Conservation (phyloP, 2,113 vertebrate genomes). For the Macroglossus sobrinus region DNA sequence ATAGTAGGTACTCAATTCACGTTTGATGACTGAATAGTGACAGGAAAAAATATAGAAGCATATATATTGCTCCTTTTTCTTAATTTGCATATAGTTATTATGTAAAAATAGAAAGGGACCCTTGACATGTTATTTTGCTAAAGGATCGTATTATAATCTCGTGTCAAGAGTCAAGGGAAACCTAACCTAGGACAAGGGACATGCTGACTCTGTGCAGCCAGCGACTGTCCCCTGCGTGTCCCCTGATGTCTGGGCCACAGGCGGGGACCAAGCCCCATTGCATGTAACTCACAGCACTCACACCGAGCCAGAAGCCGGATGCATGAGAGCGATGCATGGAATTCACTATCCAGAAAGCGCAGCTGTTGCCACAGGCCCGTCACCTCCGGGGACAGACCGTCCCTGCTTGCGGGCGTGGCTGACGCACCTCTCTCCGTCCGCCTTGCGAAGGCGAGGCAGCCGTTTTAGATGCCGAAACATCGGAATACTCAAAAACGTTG, state of each 20-base stretch:
- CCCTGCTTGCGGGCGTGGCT: not conserved
- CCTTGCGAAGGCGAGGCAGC: not conserved
- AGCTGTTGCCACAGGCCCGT: too few relatives aligned
- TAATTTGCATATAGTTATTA: not conserved
- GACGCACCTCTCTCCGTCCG: not conserved
- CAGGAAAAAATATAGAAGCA: not conserved
- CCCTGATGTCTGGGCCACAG: not conserved
- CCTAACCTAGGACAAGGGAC: not conserved
- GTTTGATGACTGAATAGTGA: not conserved
- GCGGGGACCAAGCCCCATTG: not conserved
- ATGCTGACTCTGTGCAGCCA: not conserved
- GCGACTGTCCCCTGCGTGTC: too few relatives aligned
- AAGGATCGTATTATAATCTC: not conserved
- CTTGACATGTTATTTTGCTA: not conserved
- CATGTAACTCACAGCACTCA: fast-evolving
- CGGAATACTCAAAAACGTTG: not conserved
- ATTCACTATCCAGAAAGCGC: not conserved
- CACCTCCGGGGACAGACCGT: not conserved
- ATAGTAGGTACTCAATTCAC: not conserved
- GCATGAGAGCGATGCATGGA: not conserved
- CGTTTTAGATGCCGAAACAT: not conserved
- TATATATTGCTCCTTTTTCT: not conserved
- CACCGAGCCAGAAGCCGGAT: not conserved
- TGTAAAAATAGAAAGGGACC: not conserved
- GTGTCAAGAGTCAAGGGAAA: not conserved